Evolutionary conservation across 2,888 invertebrate genomes (phyloP).

Genomic region (Morpho achilles): DNA sequence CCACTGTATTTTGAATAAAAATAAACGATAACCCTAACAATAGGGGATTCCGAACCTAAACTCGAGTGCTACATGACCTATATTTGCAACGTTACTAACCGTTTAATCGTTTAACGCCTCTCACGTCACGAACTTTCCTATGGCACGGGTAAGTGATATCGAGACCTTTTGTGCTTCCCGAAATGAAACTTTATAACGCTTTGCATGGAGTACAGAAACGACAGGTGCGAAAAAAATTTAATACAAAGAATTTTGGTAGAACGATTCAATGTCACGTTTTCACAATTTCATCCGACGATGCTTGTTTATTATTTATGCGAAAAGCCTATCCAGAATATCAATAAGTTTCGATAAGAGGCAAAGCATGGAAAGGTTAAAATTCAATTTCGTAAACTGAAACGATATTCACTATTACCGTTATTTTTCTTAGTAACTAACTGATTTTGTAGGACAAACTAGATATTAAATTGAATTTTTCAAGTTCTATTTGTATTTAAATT

Average conservation of each 20-base stretch:
- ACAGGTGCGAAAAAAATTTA: slow-evolving; percentile 22
- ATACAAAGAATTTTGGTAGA: slow-evolving; percentile 41
- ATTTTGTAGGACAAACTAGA: neutral
- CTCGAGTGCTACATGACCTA: slow-evolving; percentile 39
- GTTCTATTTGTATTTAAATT: too few species aligned
- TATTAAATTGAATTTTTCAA: too few species aligned
- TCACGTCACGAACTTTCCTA: slow-evolving; percentile 54
- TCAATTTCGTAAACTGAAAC: slow-evolving; percentile 9
- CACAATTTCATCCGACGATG: slow-evolving; percentile 46
- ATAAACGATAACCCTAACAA: slow-evolving; percentile 36
- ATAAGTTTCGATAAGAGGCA: slow-evolving; percentile 10
- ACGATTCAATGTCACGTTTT: slow-evolving; percentile 56
- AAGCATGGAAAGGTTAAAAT: slow-evolving; percentile 17
- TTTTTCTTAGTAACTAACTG: neutral
- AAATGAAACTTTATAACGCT: slow-evolving; percentile 43
- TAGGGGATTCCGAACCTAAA: slow-evolving; percentile 50
- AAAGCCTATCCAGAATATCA: slow-evolving; percentile 32
- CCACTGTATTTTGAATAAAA: slow-evolving; percentile 53
- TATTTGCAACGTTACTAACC: slow-evolving; percentile 43
- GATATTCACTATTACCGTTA: neutral
- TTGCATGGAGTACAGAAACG: slow-evolving; percentile 35
- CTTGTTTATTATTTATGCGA: slow-evolving; percentile 55
- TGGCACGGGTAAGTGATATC: slow-evolving; percentile 47
- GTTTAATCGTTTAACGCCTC: slow-evolving; percentile 50
- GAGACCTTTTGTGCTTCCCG: slow-evolving; percentile 33